Base-by-base conservation (phyloP, 2,888 invertebrate genomes). In the Philereme vetulata region DNA sequence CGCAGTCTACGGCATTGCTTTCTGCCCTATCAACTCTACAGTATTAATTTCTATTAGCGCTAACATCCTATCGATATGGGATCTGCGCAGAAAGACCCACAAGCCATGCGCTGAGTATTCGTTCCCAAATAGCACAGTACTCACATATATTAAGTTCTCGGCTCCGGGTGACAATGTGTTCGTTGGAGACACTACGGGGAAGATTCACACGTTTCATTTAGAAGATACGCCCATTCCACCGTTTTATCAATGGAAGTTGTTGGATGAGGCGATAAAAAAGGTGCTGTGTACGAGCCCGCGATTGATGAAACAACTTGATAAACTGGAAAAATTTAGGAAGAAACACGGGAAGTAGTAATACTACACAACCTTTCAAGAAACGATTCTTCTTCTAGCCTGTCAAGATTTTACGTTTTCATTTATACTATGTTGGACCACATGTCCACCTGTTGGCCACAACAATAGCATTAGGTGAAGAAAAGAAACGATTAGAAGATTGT, bases 191-290 rank as follows among this genome's bases (percentile, higher is more conserved):
- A 93, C 94, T 7, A 81, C 90, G 11, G 96, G 97, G 0, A 88
- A 93, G 36, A 90, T 96, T 4, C 93, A 95, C 71, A 93, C 96
- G 10, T 95, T 95, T 75, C 93, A 95, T 53, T 84, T 97, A 53
- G 94, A 95, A 72, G 95, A 96, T 68, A 95, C 96, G 91, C 96
- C 96, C 0, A 94, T 96, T 72, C 92, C 95, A 0, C 94, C 96
- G 0, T 95, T 93, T 77, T 95, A 95, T 72, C 96, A 95, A 76
- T 93, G 92, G 52, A 90, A 93, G 56, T 88, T 95, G 72, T 86
- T 97, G 3, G 92, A 94, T 36, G 92, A 94, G 3, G 93, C 95
- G 0, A 91, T 97, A 6, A 93, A 93, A 68, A 94, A 93, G 62
- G 93, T 94, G 1, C 80, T 96, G 35, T 89, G 94, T 36, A 94